Percentiles rank a stretch among this genome's conserved stretches.
These are phyloP conservation scores for Uloborus diversus DNA, from an alignment of 1,140 invertebrate species.

Conservation along the genomic window DNA sequence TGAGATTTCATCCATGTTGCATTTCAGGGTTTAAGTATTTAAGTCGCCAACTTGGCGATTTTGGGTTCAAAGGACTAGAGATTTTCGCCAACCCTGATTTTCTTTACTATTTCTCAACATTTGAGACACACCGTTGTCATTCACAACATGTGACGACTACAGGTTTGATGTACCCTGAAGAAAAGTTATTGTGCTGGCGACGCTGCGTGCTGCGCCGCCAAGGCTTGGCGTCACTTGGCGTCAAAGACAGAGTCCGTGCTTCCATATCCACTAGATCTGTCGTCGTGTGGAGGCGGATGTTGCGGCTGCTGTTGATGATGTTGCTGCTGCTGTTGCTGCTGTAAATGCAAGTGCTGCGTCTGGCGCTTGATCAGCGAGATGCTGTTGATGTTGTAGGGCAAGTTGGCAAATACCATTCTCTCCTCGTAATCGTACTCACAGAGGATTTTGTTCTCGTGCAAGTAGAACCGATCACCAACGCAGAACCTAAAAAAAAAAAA, in stretches of 20 bases:
- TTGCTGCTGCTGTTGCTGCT: slow-evolving; percentile 33
- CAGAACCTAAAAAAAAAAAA: slow-evolving; percentile 80
- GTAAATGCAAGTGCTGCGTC: slow-evolving; percentile 66
- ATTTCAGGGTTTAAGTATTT: too few species aligned
- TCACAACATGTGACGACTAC: background rate
- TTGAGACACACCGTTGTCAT: too few species aligned
- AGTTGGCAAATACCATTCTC: slow-evolving; percentile 86
- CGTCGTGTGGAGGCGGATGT: slow-evolving; percentile 62
- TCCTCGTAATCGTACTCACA: slow-evolving; percentile 96
- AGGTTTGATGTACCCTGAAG: background rate
- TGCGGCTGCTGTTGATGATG: slow-evolving; percentile 10
- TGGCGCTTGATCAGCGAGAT: slow-evolving; percentile 60
- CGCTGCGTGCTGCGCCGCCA: slow-evolving; percentile 32
- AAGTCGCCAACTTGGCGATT: too few species aligned
- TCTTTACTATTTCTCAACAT: too few species aligned
- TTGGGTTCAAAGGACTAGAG: too few species aligned
- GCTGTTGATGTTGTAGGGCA: slow-evolving; percentile 79
- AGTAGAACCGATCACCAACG: slow-evolving; percentile 90
- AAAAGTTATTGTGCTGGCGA: slow-evolving; percentile 12
- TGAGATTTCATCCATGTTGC: too few species aligned
- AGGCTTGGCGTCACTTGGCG: slow-evolving; percentile 54
- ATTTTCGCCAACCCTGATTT: too few species aligned
- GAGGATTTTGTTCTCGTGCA: slow-evolving; percentile 92
- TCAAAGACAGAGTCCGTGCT: slow-evolving; percentile 61
- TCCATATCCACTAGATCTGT: slow-evolving; percentile 67